These are phyloP conservation scores for Drosophila nr. fundita DNA, from an alignment of 2,888 invertebrate species.

Conservation along the genomic window DNA sequence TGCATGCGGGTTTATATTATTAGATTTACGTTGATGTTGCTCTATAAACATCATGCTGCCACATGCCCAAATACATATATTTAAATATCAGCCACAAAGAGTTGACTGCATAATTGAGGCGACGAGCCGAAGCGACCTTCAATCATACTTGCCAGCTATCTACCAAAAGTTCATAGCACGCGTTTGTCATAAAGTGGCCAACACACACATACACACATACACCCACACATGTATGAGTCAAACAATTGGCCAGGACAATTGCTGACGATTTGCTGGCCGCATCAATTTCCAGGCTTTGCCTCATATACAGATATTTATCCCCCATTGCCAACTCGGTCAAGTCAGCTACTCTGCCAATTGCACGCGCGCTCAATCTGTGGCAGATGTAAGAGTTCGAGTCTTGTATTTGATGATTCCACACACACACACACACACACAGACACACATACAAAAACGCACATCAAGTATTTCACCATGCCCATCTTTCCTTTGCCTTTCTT, in stretches of 20 bases:
- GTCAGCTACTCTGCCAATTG: constrained; percentile 41
- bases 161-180: constrained; percentile 54
- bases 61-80: constrained; percentile 52
- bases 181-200: constrained; percentile 38
- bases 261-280: constrained; percentile 60
- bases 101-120: constrained; percentile 72
- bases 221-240: constrained; percentile 14
- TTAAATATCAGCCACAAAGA: constrained; percentile 73
- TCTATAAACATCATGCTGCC: constrained; percentile 66
- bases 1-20: constrained; percentile 71
- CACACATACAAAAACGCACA: background rate
- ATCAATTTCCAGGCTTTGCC: constrained; percentile 48
- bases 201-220: background rate
- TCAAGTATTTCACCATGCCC: constrained; percentile 32
- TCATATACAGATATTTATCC: constrained; percentile 26
- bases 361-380: constrained; percentile 58
- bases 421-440: constrained; percentile 1
- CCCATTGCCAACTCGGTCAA: background rate
- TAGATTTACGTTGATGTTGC: constrained; percentile 69
- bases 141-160: constrained; percentile 50
- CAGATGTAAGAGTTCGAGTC: constrained; percentile 44
- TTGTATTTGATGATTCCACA: constrained; percentile 60
- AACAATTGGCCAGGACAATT: constrained; percentile 70
- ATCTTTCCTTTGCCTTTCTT: constrained; percentile 30
- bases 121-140: constrained; percentile 41